Percentiles rank a stretch among this genome's conserved stretches.
These are phyloP conservation scores for Gobio gobio DNA, from an alignment of 2,113 vertebrate genomes.

Conservation along the genomic window DNA sequence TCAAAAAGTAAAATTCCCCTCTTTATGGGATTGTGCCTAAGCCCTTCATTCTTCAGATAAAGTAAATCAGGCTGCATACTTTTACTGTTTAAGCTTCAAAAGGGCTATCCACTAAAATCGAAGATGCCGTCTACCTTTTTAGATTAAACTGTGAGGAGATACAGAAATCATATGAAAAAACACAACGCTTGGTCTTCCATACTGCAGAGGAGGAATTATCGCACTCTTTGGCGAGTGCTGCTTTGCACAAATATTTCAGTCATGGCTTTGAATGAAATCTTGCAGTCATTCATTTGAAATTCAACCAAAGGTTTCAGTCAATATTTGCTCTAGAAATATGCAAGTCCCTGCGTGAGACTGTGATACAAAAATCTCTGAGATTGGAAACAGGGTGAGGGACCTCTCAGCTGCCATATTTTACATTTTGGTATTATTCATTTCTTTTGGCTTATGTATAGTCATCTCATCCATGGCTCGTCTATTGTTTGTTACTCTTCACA, in stretches of 20 bases:
- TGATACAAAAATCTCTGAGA: constrained; percentile 54
- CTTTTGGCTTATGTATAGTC: constrained; percentile 62
- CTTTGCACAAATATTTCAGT: constrained; percentile 54
- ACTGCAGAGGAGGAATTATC: constrained; percentile 29
- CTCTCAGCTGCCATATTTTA: constrained; percentile 48
- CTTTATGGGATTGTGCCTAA: constrained; percentile 62
- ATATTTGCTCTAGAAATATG: constrained; percentile 61
- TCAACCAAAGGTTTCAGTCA: constrained; percentile 60
- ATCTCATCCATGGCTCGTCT: constrained; percentile 66
- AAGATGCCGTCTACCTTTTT: constrained; percentile 28
- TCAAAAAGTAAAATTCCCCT: constrained; percentile 57
- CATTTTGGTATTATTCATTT: constrained; percentile 69
- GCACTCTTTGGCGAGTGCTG: constrained; percentile 3
- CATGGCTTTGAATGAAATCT: constrained; percentile 61
- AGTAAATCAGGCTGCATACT: constrained; percentile 55
- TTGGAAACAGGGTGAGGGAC: constrained; percentile 53
- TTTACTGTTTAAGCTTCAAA: constrained; percentile 42
- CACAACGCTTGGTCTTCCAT: constrained; percentile 12
- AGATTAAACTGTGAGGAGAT: constrained; percentile 38
- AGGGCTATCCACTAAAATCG: constrained; percentile 41
- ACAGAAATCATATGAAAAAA: constrained; percentile 25
- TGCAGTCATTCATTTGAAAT: constrained; percentile 62
- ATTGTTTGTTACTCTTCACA: constrained; percentile 74
- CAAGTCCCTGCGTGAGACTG: constrained; percentile 51
- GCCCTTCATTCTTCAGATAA: constrained; percentile 65